Evolutionary conservation across 2,797 vertebrate genomes (phyloP).

Genomic region (Lacerta viridis): DNA sequence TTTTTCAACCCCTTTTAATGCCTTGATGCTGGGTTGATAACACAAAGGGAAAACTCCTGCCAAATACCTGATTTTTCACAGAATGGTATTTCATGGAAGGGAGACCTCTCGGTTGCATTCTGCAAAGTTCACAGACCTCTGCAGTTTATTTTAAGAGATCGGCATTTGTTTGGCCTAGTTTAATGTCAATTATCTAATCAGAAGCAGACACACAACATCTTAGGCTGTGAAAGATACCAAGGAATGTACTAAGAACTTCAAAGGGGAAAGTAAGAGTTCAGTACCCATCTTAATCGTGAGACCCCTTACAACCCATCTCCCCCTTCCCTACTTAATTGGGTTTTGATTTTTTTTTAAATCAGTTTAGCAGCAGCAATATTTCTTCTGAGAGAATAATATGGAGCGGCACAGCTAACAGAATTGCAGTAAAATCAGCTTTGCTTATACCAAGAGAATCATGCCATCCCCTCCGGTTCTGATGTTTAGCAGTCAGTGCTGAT

Average conservation of each 20-base stretch:
- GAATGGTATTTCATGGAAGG: constrained; percentile 69
- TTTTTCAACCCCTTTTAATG: constrained; percentile 7
- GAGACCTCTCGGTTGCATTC: constrained; percentile 59
- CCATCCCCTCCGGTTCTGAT: too few species aligned
- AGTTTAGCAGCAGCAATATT: constrained; percentile 70
- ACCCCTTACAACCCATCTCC: constrained; percentile 64
- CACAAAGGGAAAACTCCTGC: constrained; percentile 57
- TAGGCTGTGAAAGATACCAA: constrained; percentile 75
- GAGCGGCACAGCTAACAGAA: constrained; percentile 62
- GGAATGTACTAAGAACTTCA: constrained; percentile 81
- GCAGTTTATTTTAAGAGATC: constrained; percentile 77
- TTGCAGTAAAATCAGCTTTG: constrained; percentile 39
- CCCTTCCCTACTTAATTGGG: constrained; percentile 30
- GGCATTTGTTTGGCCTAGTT: constrained; percentile 79
- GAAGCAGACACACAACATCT: constrained; percentile 79
- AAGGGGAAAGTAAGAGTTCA: constrained; percentile 77
- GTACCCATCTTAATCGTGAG: constrained; percentile 73
- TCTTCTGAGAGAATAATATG: constrained; percentile 61
- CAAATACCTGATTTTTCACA: constrained; percentile 66
- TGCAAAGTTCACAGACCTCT: constrained; percentile 68
- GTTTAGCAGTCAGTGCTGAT: too few species aligned
- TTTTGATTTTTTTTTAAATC: not conserved
- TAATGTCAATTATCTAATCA: constrained; percentile 84
- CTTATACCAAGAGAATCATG: not conserved
- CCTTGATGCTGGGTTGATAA: constrained; percentile 34